phyloP scores from a whole-genome alignment of 2,888 invertebrate species.

The Stegana nigrithorax region DNA sequence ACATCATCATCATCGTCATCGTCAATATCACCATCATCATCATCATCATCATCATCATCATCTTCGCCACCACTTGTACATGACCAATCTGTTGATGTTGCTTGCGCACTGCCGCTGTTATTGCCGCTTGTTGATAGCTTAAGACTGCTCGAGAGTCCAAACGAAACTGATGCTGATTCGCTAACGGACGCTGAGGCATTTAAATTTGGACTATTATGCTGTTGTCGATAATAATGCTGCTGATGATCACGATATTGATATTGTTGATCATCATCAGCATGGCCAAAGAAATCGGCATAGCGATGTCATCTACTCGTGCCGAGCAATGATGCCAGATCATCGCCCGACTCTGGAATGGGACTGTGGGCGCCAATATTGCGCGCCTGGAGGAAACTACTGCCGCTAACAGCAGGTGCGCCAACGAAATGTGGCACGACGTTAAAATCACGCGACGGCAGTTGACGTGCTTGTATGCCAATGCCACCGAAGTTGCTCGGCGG shows the following conservation, averaged over 20 bases:
- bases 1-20: conserved; percentile 47
- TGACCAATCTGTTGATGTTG: conserved; percentile 60
- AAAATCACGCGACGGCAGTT: conserved; percentile 45
- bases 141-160: conserved; percentile 60
- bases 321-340: conserved; percentile 57
- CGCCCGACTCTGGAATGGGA: conserved; percentile 60
- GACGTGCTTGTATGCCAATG: conserved; percentile 42
- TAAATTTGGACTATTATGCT: conserved; percentile 48
- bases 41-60: conserved; percentile 36
- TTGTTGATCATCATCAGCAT: conserved; percentile 44
- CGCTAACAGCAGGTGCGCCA: conserved; percentile 43
- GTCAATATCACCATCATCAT: conserved; percentile 32
- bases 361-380: conserved; percentile 44
- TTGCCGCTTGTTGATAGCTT: conserved; percentile 47
- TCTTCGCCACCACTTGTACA: conserved; percentile 53
- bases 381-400: conserved; percentile 53
- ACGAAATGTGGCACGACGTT: conserved; percentile 50
- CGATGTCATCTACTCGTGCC: conserved; percentile 63
- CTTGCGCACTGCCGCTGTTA: conserved; percentile 47
- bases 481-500: conserved; percentile 38
- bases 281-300: conserved; percentile 41
- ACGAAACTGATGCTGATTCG: conserved; percentile 56
- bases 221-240: neutral
- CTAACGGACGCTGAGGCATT: conserved; percentile 58
- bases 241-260: conserved; percentile 30